Evolutionary conservation across 1,140 invertebrate genomes (phyloP).

Genomic region (Venturia canescens): DNA sequence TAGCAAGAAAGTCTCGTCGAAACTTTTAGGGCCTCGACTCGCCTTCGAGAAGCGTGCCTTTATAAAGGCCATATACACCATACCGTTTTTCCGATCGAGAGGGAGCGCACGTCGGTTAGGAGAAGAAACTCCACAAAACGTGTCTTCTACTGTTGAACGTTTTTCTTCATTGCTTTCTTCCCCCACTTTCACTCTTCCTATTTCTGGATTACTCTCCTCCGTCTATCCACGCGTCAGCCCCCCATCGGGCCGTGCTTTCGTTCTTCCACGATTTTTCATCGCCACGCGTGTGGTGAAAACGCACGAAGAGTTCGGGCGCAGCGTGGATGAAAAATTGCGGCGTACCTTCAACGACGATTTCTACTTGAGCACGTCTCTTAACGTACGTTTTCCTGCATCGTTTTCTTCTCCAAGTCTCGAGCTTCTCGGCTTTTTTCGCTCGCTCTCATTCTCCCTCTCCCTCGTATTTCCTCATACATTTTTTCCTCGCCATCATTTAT

Average conservation of each 20-base stretch:
- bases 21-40: neutral
- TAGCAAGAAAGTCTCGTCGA: slow-evolving; percentile 1
- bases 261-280: neutral
- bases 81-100: slow-evolving; percentile 1
- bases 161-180: neutral
- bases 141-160: slow-evolving; percentile 20
- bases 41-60: neutral
- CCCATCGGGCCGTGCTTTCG: neutral
- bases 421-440: neutral
- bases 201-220: too few relatives aligned
- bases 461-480: neutral
- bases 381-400: slow-evolving; percentile 3
- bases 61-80: neutral
- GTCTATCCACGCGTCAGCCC: neutral
- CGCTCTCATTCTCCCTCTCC: neutral
- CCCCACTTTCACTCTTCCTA: too few relatives aligned
- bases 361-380: slow-evolving; percentile 28
- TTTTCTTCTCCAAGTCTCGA: neutral
- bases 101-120: slow-evolving; percentile 9
- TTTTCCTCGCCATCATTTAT: neutral
- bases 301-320: slow-evolving; percentile 21
- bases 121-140: slow-evolving; percentile 24
- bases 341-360: slow-evolving; percentile 18
- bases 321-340: slow-evolving; percentile 28
- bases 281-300: slow-evolving; percentile 1